phyloP scores from a whole-genome alignment of 2,113 vertebrate genomes.

The Onychorhynchus coronatus region DNA sequence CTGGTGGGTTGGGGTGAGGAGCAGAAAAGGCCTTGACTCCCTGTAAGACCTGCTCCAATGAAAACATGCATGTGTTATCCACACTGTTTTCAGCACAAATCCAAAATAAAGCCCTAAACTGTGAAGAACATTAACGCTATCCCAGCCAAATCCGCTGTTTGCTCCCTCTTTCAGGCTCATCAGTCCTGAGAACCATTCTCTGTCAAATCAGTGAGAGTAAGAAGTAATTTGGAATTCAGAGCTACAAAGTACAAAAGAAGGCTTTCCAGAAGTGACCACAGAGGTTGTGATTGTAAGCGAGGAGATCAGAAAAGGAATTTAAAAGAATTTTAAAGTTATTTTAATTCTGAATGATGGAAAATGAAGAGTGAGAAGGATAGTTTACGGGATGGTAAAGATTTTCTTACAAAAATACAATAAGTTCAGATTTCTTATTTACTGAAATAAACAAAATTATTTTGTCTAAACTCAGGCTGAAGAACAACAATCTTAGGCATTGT shows the following conservation, averaged over 20 bases:
- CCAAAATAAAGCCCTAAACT: not conserved
- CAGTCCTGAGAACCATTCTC: not conserved
- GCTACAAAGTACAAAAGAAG: not conserved
- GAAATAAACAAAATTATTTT: not conserved
- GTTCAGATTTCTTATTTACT: not conserved
- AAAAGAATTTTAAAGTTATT: not conserved
- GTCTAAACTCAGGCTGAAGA: not conserved
- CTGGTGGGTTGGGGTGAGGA: not conserved
- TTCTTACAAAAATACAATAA: not conserved
- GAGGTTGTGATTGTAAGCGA: not conserved
- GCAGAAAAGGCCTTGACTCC: not conserved
- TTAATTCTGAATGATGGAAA: not conserved
- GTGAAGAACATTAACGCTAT: not conserved
- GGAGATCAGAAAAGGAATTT: not conserved
- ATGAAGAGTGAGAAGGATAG: not conserved
- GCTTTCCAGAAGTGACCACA: not conserved
- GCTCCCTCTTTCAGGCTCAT: accelerated
- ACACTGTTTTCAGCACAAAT: not conserved
- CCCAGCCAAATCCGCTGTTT: not conserved
- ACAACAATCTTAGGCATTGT: not conserved
- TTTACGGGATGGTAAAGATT: not conserved
- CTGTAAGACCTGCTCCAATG: not conserved
- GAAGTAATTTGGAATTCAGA: not conserved
- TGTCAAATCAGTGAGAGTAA: not conserved
- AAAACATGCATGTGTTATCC: not conserved